phyloP scores from a whole-genome alignment of 2,888 invertebrate genomes.

The Linyphia triangularis region DNA sequence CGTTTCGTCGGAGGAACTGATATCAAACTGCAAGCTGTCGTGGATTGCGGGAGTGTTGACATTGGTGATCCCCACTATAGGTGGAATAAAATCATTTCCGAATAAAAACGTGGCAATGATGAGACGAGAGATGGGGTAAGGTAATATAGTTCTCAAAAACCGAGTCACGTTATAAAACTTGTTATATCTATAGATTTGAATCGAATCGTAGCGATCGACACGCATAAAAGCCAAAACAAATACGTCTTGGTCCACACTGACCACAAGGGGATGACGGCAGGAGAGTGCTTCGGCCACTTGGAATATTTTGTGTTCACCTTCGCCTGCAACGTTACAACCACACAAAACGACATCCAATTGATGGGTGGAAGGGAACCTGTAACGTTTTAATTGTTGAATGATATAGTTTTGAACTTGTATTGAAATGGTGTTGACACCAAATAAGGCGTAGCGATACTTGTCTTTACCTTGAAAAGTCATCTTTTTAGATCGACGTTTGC shows the following conservation, averaged over 20 bases:
- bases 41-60: background rate
- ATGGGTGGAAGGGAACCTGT: no score
- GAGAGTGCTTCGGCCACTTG: background rate
- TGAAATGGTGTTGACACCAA: background rate
- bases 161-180: background rate
- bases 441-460: background rate
- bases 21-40: background rate
- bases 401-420: background rate
- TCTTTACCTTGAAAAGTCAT: background rate
- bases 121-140: background rate
- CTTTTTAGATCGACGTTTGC: background rate
- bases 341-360: no score
- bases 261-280: background rate
- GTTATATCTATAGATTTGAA: background rate
- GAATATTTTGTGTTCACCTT: background rate
- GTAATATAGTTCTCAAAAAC: background rate
- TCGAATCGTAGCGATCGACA: background rate
- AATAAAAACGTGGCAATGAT: background rate
- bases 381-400: background rate
- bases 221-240: background rate
- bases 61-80: background rate
- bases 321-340: background rate
- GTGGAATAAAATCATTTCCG: conserved; percentile 26
- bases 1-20: background rate
- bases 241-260: background rate